A percentile compares a stretch with the other conserved stretches of the same genome.
Evolutionary conservation across 2,113 vertebrate species (phyloP).

Genomic region (Salminus brasiliensis): DNA sequence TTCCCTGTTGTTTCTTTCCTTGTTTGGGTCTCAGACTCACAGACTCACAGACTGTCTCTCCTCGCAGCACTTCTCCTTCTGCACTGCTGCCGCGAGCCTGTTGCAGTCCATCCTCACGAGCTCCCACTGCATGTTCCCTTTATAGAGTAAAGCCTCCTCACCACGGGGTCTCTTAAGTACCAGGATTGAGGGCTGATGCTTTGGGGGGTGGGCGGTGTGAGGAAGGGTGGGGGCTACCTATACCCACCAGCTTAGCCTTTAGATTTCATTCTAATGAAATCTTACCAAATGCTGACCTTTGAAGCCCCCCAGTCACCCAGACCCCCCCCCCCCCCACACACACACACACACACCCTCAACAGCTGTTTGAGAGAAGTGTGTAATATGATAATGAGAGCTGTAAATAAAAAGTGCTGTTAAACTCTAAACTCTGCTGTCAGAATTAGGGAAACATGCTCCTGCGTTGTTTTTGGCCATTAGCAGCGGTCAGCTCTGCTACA

Average conservation of each 20-base stretch:
- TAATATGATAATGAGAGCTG: background rate
- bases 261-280: constrained; percentile 69
- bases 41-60: too few relatives aligned
- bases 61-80: constrained; percentile 47
- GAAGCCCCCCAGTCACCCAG: constrained; percentile 56
- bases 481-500: too few relatives aligned
- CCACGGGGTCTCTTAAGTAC: constrained; percentile 77
- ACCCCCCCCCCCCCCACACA: constrained; percentile 46
- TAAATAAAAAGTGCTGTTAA: background rate
- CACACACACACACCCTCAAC: too few relatives aligned
- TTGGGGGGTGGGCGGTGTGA: constrained; percentile 48
- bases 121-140: constrained; percentile 74
- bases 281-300: constrained; percentile 71
- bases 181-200: constrained; percentile 61
- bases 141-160: constrained; percentile 80
- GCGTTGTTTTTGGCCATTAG: too few relatives aligned
- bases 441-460: too few relatives aligned
- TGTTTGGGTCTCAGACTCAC: constrained; percentile 61
- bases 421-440: too few relatives aligned
- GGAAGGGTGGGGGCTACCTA: constrained; percentile 70
- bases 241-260: constrained; percentile 54
- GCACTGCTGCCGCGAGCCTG: constrained; percentile 67
- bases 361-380: constrained; percentile 52
- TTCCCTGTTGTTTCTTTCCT: too few relatives aligned
- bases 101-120: constrained; percentile 72